Conservation (phyloP, 2,888 invertebrate species). For the Petrolisthes manimaculis region DNA sequence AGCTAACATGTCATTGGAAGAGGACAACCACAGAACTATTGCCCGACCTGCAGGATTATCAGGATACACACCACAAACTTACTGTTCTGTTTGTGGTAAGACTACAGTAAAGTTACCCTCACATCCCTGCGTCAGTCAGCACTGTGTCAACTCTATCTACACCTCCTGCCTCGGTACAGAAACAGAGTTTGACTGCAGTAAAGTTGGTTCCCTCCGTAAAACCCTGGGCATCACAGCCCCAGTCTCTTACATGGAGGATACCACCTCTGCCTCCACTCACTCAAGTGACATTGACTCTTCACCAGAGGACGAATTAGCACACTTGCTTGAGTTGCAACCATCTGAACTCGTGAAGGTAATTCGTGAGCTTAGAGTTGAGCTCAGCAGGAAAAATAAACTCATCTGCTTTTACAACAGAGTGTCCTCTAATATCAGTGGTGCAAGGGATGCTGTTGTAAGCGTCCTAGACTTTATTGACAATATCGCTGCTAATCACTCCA, state of each 20-base stretch:
- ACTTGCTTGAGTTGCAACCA: too few relatives aligned
- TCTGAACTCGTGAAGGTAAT: too few relatives aligned
- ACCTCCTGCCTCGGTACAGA: background rate
- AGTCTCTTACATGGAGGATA: background rate
- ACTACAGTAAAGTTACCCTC: too few relatives aligned
- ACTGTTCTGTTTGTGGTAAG: too few relatives aligned
- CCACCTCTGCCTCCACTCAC: background rate
- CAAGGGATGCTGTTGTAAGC: background rate
- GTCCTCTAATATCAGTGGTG: background rate
- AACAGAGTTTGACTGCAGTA: too few relatives aligned
- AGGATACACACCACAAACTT: background rate
- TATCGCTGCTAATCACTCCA: too few relatives aligned
- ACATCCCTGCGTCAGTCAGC: too few relatives aligned
- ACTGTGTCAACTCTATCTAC: background rate
- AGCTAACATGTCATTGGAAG: too few relatives aligned
- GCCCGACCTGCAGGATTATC: background rate
- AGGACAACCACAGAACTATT: background rate
- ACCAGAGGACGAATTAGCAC: too few relatives aligned
- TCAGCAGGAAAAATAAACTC: background rate
- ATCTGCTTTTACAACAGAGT: background rate
- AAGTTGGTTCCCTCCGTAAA: background rate
- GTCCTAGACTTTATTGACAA: conserved; percentile 12
- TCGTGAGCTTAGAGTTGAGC: too few relatives aligned
- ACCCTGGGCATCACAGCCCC: too few relatives aligned
- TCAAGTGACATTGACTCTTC: too few relatives aligned